Evolutionary conservation across 2,113 vertebrate species (phyloP), one percentile per base, ranked within the genome.

Genomic region (Gasterosteus nipponicus): DNA sequence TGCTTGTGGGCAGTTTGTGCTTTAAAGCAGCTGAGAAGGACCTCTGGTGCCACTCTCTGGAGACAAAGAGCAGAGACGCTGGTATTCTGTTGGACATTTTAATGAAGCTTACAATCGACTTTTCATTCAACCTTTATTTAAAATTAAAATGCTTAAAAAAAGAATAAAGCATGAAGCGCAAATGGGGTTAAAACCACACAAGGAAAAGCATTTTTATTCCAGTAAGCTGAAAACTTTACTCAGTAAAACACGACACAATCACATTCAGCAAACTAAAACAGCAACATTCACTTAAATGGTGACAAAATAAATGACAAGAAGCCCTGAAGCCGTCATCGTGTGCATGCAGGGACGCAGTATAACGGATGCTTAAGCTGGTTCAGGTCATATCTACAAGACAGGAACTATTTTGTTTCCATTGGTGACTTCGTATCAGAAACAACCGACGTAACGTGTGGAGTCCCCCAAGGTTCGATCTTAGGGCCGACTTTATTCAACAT

Each of bases 31-130:
- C 3, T 38, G 29, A 47, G 14, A 62, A 76, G n/a, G 77, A 51
- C 46, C 84, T 83, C 57, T 90, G 73, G 69, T 4, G 76, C 87
- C 89, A 16, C 82, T 35, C 66, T 41, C 38, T 87, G 90, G 82
- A 66, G 1, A 62, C 6, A 78, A 51, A 4, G 1, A 16, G 44
- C 44, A 35, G 11, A 1, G 11, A 42, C 41, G 41, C 41, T 42
- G 0, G 15, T 26, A 1, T 7, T 38, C 35, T 38, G 35, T 38
- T 38, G 35, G 35, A 38, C 35, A 38, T 38, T 38, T 38, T 38
- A 38, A 38, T 38, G 6, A 38, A 38, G 35, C 35, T 7, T 0
- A 38, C 35, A 38, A 38, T 38, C 35, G 1, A 5, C 6, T 38
- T 38, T 38, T 38, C 35, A 38, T 38, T 38, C 35, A 38, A 38